phyloP scores from a whole-genome alignment of 37 sponge, comb jelly and placozoan species.

The Theonella swinhoei region DNA sequence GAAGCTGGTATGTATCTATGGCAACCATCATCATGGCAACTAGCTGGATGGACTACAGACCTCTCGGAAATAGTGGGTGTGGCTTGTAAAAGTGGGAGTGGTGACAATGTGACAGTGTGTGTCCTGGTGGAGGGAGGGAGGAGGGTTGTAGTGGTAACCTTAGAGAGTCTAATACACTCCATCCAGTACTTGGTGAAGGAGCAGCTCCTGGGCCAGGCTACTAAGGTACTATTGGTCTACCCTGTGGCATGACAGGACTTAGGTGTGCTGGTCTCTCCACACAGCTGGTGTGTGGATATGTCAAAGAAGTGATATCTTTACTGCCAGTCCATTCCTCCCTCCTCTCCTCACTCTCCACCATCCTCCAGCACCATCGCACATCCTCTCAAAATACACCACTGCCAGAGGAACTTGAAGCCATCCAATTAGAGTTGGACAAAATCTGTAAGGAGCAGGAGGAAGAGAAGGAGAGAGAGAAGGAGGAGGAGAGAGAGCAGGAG shows the following conservation, averaged over 20 bases:
- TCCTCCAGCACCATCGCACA: not conserved
- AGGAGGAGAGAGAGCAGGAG: not conserved
- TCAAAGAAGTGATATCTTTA: not conserved
- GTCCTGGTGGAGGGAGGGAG: constrained; percentile 23
- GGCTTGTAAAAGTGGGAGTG: not conserved
- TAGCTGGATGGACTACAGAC: constrained; percentile 22
- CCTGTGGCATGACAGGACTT: too few relatives aligned
- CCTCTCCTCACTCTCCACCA: not conserved
- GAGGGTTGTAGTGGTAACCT: not conserved
- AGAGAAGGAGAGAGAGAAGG: not conserved
- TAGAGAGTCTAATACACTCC: not conserved
- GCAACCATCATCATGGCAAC: constrained; percentile 2
- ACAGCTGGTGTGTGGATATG: not conserved
- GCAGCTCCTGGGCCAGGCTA: constrained; percentile 6
- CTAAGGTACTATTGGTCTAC: not conserved
- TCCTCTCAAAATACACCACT: too few relatives aligned
- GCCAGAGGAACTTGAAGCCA: too few relatives aligned
- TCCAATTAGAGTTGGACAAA: too few relatives aligned
- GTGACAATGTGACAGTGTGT: not conserved
- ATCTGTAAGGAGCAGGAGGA: too few relatives aligned
- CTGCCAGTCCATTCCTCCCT: not conserved
- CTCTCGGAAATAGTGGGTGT: constrained; percentile 1
- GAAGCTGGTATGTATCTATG: constrained; percentile 26
- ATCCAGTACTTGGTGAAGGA: constrained; percentile 15
- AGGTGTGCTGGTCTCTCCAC: too few relatives aligned